Percentiles rank a stretch among this genome's conserved stretches.
Evolutionary conservation across 2,797 vertebrate genomes (phyloP).

Genomic region (Rhinogobio ventralis): DNA sequence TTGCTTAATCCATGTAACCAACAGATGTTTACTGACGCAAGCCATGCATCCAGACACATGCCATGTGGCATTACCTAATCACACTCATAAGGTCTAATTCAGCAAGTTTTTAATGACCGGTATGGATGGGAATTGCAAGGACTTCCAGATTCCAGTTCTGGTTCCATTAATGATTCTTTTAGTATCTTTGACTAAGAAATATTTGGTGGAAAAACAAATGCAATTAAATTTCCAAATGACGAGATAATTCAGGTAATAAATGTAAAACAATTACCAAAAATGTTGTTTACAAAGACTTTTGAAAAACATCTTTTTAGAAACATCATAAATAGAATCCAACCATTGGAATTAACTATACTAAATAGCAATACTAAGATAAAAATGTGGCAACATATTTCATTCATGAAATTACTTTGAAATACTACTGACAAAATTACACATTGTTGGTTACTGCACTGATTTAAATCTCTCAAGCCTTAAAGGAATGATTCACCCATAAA

Average conservation of each 20-base stretch:
- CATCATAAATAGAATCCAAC: neutral
- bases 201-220: neutral
- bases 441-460: neutral
- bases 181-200: neutral
- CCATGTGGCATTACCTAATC: neutral
- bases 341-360: neutral
- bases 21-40: constrained; percentile 34
- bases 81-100: neutral
- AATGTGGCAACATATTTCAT: neutral
- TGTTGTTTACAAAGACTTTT: neutral
- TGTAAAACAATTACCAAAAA: neutral
- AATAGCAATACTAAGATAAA: neutral
- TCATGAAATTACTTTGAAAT: neutral
- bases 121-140: neutral
- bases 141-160: neutral
- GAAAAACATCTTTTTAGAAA: neutral
- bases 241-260: neutral
- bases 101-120: neutral
- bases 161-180: neutral
- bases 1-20: constrained; percentile 18
- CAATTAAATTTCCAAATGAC: neutral
- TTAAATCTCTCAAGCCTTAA: neutral
- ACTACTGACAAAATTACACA: neutral
- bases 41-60: constrained; percentile 18
- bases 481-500: too few relatives aligned